These are phyloP conservation scores for Bombus pascuorum DNA, from an alignment of 1,140 invertebrate species.

Conservation along the genomic window DNA sequence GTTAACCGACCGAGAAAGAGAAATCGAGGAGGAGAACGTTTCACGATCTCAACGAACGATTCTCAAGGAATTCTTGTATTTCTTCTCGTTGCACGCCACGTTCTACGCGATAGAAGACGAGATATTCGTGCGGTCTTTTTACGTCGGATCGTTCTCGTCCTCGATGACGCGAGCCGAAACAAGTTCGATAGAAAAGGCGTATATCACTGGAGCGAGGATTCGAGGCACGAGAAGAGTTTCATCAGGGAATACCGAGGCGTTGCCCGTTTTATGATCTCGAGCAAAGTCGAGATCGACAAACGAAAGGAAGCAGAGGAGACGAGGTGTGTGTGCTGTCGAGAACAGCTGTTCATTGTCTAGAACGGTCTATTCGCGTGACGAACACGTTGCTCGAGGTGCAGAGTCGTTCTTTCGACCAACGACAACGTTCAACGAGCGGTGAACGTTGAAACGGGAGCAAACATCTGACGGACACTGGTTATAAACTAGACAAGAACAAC, in stretches of 20 bases:
- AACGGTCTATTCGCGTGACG: no score
- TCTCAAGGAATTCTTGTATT: neutral
- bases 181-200: constrained; percentile 63
- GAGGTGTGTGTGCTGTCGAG: neutral
- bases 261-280: constrained; percentile 10
- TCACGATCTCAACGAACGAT: neutral
- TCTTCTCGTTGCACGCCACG: no score
- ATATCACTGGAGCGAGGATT: constrained; percentile 46
- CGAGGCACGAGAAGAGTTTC: constrained; percentile 51
- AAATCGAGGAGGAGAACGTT: constrained; percentile 30
- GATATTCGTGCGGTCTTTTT: accelerated
- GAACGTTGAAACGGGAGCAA: neutral
- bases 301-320: neutral
- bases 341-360: neutral
- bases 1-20: constrained; percentile 27
- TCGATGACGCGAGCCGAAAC: constrained; percentile 68
- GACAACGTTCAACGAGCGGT: neutral
- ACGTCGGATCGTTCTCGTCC: constrained; percentile 34
- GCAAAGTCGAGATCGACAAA: neutral
- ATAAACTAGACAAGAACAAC: neutral
- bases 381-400: no score
- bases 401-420: neutral
- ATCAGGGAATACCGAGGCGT: constrained; percentile 31
- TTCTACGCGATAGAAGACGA: neutral
- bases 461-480: neutral